Base-by-base conservation (phyloP, 2,113 vertebrate species). In the Corythornis cristatus region DNA sequence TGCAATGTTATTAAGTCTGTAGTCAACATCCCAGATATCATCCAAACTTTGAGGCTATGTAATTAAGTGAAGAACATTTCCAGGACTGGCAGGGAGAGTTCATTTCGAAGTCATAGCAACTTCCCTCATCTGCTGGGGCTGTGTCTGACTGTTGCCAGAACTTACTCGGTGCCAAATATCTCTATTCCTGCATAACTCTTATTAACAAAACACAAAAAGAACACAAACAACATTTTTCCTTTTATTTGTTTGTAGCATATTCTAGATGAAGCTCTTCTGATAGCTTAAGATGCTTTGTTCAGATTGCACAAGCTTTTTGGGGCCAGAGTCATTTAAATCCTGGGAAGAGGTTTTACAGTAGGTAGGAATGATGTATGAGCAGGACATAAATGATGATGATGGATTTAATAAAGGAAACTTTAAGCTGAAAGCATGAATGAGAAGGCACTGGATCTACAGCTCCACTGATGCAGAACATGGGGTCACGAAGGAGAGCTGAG, bases 341-440 rank as follows among this genome's bases (percentile, higher is more conserved):
- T 33, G n/a, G 48, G 84, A 80, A 85, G 54, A 94, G 65, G 89
- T 89, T 92, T 75, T 87, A 85, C 86, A 92, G 74, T 70, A 80
- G 86, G 79, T 58, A 85, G 82, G 93, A 93, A 87, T 89, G 15
- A 91, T 76, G 71, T 37, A 90, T 76, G 84, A 92, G 86, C 79
- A 66, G 82, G 35, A 93, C 71, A 51, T 54, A 83, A 83, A 76
- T 60, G 46, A 87, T 87, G 86, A 73, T 83, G 86, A 89, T 80
- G 67, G 89, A 89, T 89, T 91, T 85, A 95, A 89, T 88, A 92
- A 91, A 87, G 56, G 71, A 46, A 93, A 87, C 40, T 87, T 72
- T 11, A 66, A 48, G 83, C 50, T 88, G 75, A 92, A 89, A 89
- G 75, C 29, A 60, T 71, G 82, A 93, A 92, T 85, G 78, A 88